A percentile compares a stretch with the other conserved stretches of the same genome.
Conservation (phyloP, 1,140 invertebrate species). For the Scaptomyza hsui region DNA sequence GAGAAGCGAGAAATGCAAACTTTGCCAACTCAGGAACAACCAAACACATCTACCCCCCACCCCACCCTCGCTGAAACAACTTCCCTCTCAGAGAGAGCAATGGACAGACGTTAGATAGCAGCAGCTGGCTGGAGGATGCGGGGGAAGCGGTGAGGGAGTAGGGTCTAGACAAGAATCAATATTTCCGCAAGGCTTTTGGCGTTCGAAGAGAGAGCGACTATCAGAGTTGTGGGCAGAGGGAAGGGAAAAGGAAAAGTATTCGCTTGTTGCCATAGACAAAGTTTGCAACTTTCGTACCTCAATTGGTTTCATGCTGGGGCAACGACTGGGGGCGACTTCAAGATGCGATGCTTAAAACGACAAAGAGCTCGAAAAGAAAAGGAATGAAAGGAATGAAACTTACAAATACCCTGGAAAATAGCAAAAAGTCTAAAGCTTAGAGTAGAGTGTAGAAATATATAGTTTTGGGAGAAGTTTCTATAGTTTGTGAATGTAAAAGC, state of each 20-base stretch:
- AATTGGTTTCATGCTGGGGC: conserved; percentile 61
- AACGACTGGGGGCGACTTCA: conserved; percentile 8
- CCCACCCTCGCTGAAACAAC: background rate
- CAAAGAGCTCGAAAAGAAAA: background rate
- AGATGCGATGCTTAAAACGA: conserved; percentile 2
- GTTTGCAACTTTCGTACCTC: conserved; percentile 75
- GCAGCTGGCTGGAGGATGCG: background rate
- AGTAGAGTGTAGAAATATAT: background rate
- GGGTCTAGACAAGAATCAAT: conserved; percentile 67
- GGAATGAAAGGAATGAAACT: background rate
- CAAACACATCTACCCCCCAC: background rate
- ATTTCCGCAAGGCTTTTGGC: conserved; percentile 64
- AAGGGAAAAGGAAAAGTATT: background rate
- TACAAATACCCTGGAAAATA: conserved; percentile 21
- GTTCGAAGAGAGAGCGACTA: background rate
- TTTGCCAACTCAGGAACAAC: conserved; percentile 61
- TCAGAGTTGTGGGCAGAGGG: no score
- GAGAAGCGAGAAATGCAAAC: conserved; percentile 65
- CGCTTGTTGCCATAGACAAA: conserved; percentile 51
- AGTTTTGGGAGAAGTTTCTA: no score
- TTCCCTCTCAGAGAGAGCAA: conserved; percentile 7
- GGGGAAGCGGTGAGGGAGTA: background rate
- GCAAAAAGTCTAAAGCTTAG: background rate
- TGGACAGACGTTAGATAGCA: conserved; percentile 1
- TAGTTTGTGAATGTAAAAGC: no score